Base-by-base conservation (phyloP, 1,140 invertebrate genomes). In the Bilobella aurantiaca region DNA sequence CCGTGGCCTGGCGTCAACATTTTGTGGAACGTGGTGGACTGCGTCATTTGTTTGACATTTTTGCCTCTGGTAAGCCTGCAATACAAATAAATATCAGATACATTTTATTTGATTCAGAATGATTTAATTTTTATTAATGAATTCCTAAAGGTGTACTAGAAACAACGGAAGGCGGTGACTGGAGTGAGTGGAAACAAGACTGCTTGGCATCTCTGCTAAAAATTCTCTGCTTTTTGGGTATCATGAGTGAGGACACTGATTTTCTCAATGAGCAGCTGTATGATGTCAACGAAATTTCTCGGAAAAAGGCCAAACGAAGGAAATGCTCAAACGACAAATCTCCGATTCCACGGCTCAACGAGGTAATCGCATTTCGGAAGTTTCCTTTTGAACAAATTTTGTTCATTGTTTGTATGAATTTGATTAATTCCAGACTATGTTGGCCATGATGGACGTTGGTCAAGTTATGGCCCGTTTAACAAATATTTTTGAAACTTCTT, bases 111-210 rank as follows among this genome's bases (percentile, higher is more conserved):
- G n/a, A 37, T 8, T 30, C 8, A 31, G 12, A 12, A 8, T 27
- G 57, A 47, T 32, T 46, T 31, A 32, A 46, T 46, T 53, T 32
- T 58, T 47, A 29, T 42, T 37, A 67, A 32, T 58, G 53, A 30
- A 60, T 66, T 66, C 18, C 69, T 75, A 5, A 68, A 84, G 83
- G 86, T 57, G 81, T 85, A 8, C 71, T 88, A 67, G 85, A 87
- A 77, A 79, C 83, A 62, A 79, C 83, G 21, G 69, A 73, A 23
- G 81, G 84, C 49, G 84, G 82, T 57, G 83, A 88, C 63, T 83
- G 88, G 47, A 89, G 86, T 71, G 89, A 96, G 78, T 96, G 93
- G 93, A 87, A 91, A 62, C 92, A 95, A 77, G 93, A 96, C 74
- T 95, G 92, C 76, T 79, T 96, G 12, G 90, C 91, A 0, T 87